A percentile compares a stretch with the other conserved stretches of the same genome.
Evolutionary conservation across 2,113 vertebrate genomes (phyloP).

Genomic region (Nyctereutes procyonoides): DNA sequence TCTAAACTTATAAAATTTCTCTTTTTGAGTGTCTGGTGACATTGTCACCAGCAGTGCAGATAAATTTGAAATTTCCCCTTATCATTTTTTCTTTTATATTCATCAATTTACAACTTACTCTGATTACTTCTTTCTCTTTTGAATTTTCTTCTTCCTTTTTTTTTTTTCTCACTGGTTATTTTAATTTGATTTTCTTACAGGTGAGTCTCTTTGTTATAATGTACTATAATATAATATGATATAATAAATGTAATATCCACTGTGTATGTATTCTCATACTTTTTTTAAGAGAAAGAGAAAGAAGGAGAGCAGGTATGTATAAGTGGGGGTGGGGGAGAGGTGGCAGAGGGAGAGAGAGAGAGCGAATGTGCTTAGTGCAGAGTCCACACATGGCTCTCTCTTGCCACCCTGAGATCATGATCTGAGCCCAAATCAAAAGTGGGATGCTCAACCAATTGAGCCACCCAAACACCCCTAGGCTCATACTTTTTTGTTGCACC

Average conservation of each 20-base stretch:
- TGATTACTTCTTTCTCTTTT: background rate
- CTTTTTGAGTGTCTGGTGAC: background rate
- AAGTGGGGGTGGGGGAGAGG: background rate
- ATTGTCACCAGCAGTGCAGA: background rate
- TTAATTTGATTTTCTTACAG: background rate
- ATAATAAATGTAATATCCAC: background rate
- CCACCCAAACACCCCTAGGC: background rate
- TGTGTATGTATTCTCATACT: rapidly evolving
- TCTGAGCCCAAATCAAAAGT: background rate
- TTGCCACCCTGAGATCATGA: background rate
- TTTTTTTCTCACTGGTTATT: background rate
- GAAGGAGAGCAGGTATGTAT: background rate
- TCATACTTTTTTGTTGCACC: background rate
- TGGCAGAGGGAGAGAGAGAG: background rate
- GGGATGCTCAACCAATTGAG: background rate
- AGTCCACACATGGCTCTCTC: background rate
- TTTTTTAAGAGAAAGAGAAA: background rate
- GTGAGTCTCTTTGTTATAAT: background rate
- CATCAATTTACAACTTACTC: background rate
- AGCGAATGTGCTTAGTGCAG: background rate
- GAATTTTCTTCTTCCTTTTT: background rate
- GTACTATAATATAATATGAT: background rate
- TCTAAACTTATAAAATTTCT: background rate
- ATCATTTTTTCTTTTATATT: background rate
- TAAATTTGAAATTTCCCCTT: background rate